A percentile compares a stretch with the other conserved stretches of the same genome.
phyloP scores from a whole-genome alignment of 1,140 invertebrate species.

The Drosophila repletoides region DNA sequence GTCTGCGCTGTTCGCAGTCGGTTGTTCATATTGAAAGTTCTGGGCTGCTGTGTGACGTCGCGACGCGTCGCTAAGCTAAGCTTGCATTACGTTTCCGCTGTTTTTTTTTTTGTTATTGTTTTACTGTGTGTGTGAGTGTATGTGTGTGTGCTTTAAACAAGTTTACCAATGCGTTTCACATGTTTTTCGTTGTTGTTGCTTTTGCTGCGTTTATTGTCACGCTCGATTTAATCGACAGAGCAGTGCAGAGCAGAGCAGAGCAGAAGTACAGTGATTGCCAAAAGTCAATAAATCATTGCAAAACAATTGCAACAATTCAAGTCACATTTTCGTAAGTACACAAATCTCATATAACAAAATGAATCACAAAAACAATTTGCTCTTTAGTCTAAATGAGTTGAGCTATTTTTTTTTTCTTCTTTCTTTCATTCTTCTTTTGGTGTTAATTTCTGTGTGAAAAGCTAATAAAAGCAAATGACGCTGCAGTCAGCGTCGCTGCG shows the following conservation, averaged over 20 bases:
- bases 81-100: constrained; percentile 37
- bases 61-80: constrained; percentile 37
- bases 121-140: constrained; percentile 12
- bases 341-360: constrained; percentile 11
- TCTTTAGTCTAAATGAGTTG: background rate
- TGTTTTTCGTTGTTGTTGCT: constrained; percentile 43
- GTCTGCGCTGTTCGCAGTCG: constrained; percentile 50
- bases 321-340: constrained; percentile 23
- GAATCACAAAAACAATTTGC: constrained; percentile 25
- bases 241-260: too few species aligned
- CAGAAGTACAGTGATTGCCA: constrained; percentile 30
- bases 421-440: background rate
- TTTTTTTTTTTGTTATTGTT: constrained; percentile 36
- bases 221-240: constrained; percentile 54
- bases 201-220: constrained; percentile 65
- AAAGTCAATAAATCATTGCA: constrained; percentile 28
- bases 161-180: constrained; percentile 71
- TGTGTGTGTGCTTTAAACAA: constrained; percentile 51
- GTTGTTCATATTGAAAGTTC: constrained; percentile 59
- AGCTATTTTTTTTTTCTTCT: background rate
- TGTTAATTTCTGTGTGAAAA: constrained; percentile 46
- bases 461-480: constrained; percentile 47
- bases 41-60: constrained; percentile 42
- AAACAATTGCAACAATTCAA: constrained; percentile 17
- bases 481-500: background rate